These are phyloP conservation scores for Eupsilia transversa DNA, from an alignment of 2,888 invertebrate genomes.

Conservation along the genomic window DNA sequence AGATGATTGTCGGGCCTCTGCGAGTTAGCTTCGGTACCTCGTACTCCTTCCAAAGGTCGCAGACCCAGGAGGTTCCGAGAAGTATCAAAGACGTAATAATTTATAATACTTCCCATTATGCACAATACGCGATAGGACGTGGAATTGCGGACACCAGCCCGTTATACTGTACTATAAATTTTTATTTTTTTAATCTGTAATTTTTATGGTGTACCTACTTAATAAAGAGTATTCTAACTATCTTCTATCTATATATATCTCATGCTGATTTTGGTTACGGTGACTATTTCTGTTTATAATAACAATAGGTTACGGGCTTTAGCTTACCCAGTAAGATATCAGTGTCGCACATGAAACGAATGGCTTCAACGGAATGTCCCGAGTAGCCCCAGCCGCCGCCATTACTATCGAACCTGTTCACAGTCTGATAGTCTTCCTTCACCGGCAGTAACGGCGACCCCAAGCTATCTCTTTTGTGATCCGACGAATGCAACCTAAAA, in stretches of 20 bases:
- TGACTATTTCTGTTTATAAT: too few relatives aligned
- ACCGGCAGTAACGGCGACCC: conserved; percentile 81
- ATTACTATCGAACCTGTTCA: conserved; percentile 97
- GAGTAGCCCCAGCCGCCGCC: conserved; percentile 99
- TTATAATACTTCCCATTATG: background rate
- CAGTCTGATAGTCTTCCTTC: conserved; percentile 95
- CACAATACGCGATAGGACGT: background rate
- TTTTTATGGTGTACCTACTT: too few relatives aligned
- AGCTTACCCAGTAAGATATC: conserved; percentile 94
- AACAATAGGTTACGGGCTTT: background rate
- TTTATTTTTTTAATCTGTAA: too few relatives aligned
- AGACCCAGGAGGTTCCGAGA: too few relatives aligned
- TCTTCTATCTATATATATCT: too few relatives aligned
- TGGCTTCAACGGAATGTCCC: conserved; percentile 98
- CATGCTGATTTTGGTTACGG: background rate
- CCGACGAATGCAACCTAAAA: conserved; percentile 77
- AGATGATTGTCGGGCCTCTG: too few relatives aligned
- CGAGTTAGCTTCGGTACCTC: too few relatives aligned
- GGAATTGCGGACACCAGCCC: background rate
- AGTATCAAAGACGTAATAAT: too few relatives aligned
- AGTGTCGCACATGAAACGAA: conserved; percentile 98
- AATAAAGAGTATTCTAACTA: too few relatives aligned
- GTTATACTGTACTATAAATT: background rate
- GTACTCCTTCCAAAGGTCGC: too few relatives aligned
- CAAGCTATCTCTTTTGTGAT: conserved; percentile 79